phyloP scores from a whole-genome alignment of 64 coral and sea anemone genomes.

The Actinia equina region DNA sequence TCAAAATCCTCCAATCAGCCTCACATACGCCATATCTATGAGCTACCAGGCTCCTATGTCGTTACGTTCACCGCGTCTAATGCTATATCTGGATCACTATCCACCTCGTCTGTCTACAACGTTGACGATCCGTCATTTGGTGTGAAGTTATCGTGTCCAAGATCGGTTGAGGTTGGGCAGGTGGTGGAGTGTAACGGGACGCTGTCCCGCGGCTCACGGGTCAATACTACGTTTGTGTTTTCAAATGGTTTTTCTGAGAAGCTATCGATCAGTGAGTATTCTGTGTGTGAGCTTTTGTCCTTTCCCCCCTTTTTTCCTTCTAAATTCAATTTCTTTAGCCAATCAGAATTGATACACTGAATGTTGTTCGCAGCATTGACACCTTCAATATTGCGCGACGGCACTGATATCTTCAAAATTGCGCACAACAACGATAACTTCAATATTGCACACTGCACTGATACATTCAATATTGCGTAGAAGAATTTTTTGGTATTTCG shows the following conservation, averaged over 20 bases:
- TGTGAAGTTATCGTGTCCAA: slow-evolving; percentile 51
- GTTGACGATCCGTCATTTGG: slow-evolving; percentile 48
- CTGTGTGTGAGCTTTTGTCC: not conserved
- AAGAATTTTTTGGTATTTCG: too few species aligned
- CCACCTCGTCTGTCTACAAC: slow-evolving; percentile 47
- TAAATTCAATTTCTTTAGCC: too few species aligned
- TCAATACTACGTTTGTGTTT: slow-evolving; percentile 72
- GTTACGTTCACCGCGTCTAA: slow-evolving; percentile 58
- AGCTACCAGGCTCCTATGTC: slow-evolving; percentile 67
- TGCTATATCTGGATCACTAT: slow-evolving; percentile 34
- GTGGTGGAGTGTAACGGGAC: slow-evolving; percentile 71
- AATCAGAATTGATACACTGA: too few species aligned
- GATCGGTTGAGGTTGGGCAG: slow-evolving; percentile 51
- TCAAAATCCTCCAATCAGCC: slow-evolving; percentile 5
- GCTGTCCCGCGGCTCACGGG: slow-evolving; percentile 58
- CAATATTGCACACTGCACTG: too few species aligned
- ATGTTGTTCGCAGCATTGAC: too few species aligned
- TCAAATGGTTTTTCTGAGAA: slow-evolving; percentile 31
- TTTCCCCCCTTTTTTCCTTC: too few species aligned
- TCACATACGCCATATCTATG: slow-evolving; percentile 48
- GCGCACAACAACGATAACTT: too few species aligned
- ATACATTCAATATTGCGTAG: too few species aligned
- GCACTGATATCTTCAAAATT: too few species aligned
- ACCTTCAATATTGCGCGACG: too few species aligned
- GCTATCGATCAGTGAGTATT: slow-evolving; percentile 62